These are phyloP conservation scores for Odontamblyopus lacepedii DNA, from an alignment of 2,797 vertebrate genomes.

Conservation along the genomic window DNA sequence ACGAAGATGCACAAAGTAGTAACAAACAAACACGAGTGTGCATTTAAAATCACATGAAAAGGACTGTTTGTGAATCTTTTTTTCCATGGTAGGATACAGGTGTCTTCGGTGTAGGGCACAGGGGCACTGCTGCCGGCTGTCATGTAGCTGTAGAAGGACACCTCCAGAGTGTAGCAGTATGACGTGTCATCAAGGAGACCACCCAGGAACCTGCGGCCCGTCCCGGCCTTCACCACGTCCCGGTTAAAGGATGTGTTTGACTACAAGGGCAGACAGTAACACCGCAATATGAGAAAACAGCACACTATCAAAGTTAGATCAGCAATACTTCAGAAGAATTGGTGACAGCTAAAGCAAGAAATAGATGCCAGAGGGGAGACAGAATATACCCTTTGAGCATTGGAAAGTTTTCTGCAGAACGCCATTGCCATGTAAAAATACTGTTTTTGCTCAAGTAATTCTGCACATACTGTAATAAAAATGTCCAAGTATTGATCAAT, in stretches of 20 bases:
- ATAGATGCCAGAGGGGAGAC: background rate
- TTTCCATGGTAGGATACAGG: slow-evolving; percentile 86
- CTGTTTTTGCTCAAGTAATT: background rate
- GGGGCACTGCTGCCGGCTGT: slow-evolving; percentile 78
- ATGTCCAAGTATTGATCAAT: background rate
- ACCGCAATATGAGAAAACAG: slow-evolving; percentile 9
- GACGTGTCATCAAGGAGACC: slow-evolving; percentile 93
- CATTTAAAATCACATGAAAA: slow-evolving; percentile 44
- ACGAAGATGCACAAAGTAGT: slow-evolving; percentile 19
- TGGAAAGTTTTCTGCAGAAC: background rate
- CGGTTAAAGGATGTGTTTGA: slow-evolving; percentile 95
- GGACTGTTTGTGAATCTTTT: background rate
- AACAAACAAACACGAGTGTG: slow-evolving; percentile 9
- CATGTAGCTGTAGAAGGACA: slow-evolving; percentile 97
- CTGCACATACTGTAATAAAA: background rate
- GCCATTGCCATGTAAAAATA: background rate
- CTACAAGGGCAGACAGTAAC: slow-evolving; percentile 63
- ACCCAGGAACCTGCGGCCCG: slow-evolving; percentile 91
- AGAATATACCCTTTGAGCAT: slow-evolving; percentile 6
- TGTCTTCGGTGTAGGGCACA: slow-evolving; percentile 93
- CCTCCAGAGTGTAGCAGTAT: slow-evolving; percentile 97
- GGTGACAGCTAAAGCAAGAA: slow-evolving; percentile 6
- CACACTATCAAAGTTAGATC: background rate
- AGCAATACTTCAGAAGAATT: slow-evolving; percentile 5
- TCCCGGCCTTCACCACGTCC: slow-evolving; percentile 95